A percentile compares a stretch with the other conserved stretches of the same genome.
Conservation (phyloP, 2,888 invertebrate species). For the Drosophila peninsularis region DNA sequence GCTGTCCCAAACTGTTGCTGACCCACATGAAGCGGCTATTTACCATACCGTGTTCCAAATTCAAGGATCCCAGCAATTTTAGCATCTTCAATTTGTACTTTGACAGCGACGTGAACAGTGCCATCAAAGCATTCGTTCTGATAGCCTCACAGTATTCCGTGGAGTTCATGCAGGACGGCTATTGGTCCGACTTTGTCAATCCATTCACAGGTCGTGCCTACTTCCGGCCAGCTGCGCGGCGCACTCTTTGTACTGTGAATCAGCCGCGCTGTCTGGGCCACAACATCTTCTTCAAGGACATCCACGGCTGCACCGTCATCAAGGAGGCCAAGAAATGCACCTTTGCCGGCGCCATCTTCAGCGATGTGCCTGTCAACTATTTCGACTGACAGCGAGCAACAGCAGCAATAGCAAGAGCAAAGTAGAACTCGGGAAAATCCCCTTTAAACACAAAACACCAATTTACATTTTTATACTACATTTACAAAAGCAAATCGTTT, state of each 20-base stretch:
- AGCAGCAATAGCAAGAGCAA: background rate
- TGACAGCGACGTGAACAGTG: slow-evolving; percentile 44
- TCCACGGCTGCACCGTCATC: slow-evolving; percentile 61
- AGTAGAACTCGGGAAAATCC: background rate
- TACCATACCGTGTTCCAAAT: slow-evolving; percentile 22
- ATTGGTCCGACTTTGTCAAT: slow-evolving; percentile 69
- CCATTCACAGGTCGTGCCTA: slow-evolving; percentile 66
- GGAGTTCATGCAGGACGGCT: slow-evolving; percentile 45
- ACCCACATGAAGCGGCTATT: slow-evolving; percentile 38
- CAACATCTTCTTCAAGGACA: slow-evolving; percentile 36
- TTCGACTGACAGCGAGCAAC: slow-evolving; percentile 16
- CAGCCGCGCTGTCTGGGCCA: slow-evolving; percentile 34
- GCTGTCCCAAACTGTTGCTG: slow-evolving; percentile 56
- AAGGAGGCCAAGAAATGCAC: slow-evolving; percentile 41
- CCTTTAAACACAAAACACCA: background rate
- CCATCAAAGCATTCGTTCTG: slow-evolving; percentile 53
- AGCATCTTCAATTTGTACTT: slow-evolving; percentile 57
- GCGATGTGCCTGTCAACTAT: slow-evolving; percentile 45
- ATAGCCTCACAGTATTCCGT: slow-evolving; percentile 43
- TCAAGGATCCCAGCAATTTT: slow-evolving; percentile 25
- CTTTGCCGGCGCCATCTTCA: slow-evolving; percentile 62
- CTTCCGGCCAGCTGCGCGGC: slow-evolving; percentile 25
- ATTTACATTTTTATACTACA: background rate
- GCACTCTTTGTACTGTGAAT: background rate
- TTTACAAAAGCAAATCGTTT: background rate